Conservation (phyloP, 2,888 invertebrate species). For the Zhengitettix transpicula region DNA sequence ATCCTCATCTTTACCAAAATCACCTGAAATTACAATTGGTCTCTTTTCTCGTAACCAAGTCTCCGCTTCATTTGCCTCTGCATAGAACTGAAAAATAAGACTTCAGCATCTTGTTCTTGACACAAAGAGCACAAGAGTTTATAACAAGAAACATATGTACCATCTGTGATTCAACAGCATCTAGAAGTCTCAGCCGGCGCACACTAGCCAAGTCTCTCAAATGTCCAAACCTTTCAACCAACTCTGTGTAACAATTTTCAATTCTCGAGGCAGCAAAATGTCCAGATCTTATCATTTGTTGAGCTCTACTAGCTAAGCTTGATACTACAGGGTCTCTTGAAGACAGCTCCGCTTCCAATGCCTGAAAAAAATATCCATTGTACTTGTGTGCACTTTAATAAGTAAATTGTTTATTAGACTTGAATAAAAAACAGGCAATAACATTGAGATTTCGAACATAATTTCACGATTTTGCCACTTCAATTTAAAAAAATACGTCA, state of each 20-base stretch:
- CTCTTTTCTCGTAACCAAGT: conserved; percentile 83
- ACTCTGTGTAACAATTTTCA: conserved; percentile 43
- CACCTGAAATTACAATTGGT: conserved; percentile 52
- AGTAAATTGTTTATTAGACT: no score
- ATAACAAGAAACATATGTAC: conserved; percentile 25
- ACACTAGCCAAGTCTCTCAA: conserved; percentile 56
- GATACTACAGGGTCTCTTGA: conserved; percentile 74
- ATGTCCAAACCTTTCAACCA: conserved; percentile 51
- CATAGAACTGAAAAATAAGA: conserved; percentile 47
- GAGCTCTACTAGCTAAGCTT: conserved; percentile 53
- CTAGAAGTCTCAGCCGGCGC: conserved; percentile 48
- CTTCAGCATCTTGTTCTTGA: background rate
- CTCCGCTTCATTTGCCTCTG: conserved; percentile 79
- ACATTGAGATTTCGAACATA: no score
- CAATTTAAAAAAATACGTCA: no score
- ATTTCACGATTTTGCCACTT: no score
- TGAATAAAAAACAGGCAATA: no score
- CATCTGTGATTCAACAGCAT: conserved; percentile 70
- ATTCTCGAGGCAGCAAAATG: conserved; percentile 72
- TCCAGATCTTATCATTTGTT: conserved; percentile 61
- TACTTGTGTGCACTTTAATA: no score
- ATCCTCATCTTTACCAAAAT: conserved; percentile 85
- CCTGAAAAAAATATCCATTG: conserved; percentile 21
- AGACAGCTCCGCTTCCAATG: conserved; percentile 73
- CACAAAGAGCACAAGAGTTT: background rate